phyloP scores from a whole-genome alignment of 1,140 invertebrate species.

The Nephotettix cincticeps region DNA sequence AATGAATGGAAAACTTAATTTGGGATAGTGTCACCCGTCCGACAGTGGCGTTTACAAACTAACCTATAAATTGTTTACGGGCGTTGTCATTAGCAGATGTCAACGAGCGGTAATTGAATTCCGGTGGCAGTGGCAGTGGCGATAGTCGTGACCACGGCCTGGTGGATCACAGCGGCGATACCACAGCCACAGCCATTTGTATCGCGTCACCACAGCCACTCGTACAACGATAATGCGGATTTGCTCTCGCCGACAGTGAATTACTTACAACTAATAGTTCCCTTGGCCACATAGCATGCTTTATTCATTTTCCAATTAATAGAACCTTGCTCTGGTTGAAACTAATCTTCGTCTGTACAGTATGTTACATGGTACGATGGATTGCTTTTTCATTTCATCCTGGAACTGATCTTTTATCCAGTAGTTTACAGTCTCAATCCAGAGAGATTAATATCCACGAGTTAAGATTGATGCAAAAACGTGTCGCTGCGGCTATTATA shows the following conservation, averaged over 20 bases:
- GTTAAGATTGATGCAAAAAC: too few relatives aligned
- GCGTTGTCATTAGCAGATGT: slow-evolving; percentile 11
- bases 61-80: slow-evolving; percentile 18
- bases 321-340: background rate
- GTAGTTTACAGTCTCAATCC: too few relatives aligned
- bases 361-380: too few relatives aligned
- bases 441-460: too few relatives aligned
- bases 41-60: slow-evolving; percentile 10
- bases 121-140: background rate
- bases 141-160: background rate
- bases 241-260: slow-evolving; percentile 6
- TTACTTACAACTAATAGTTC: background rate
- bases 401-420: too few relatives aligned
- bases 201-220: background rate
- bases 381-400: too few relatives aligned
- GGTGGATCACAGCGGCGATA: background rate
- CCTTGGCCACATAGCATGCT: background rate
- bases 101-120: slow-evolving; percentile 11
- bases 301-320: slow-evolving; percentile 14
- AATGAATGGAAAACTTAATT: slow-evolving; percentile 20
- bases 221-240: background rate
- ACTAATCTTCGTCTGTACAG: background rate
- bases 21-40: slow-evolving; percentile 9
- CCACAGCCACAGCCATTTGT: background rate
- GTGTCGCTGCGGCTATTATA: too few relatives aligned